phyloP scores from a whole-genome alignment of 2,888 invertebrate genomes.

The Aromia moschata region DNA sequence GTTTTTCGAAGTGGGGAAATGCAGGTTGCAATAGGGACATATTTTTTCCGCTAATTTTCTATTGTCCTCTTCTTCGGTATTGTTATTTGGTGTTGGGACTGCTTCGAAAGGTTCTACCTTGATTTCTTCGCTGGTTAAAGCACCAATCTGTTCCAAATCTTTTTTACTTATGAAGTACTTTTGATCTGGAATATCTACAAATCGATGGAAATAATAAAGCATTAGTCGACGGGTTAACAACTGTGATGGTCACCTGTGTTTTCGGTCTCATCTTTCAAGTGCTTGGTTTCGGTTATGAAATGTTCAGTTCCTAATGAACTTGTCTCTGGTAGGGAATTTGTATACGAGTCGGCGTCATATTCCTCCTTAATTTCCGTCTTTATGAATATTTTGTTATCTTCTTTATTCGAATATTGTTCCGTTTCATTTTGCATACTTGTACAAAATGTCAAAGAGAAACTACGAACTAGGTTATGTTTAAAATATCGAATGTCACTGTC shows the following conservation, averaged over 20 bases:
- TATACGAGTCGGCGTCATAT: not conserved
- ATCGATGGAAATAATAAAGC: not conserved
- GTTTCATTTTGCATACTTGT: not conserved
- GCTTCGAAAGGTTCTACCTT: not conserved
- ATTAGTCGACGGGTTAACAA: not conserved
- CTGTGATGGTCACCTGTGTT: not conserved
- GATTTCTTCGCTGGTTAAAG: not conserved
- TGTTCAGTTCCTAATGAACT: not conserved
- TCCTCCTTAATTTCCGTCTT: slow-evolving; percentile 14
- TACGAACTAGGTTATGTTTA: no score
- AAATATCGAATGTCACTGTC: no score
- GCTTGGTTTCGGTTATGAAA: not conserved
- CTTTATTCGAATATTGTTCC: not conserved
- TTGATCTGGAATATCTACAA: not conserved
- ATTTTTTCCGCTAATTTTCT: not conserved
- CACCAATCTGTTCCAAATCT: not conserved
- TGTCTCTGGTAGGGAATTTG: not conserved
- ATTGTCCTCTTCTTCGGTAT: not conserved
- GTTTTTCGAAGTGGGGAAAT: not conserved
- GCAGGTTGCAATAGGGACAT: slow-evolving; percentile 1
- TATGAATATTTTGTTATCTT: not conserved
- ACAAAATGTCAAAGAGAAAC: no score
- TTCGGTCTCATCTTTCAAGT: not conserved
- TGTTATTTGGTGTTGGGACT: not conserved
- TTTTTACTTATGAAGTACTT: not conserved